phyloP scores from a whole-genome alignment of 2,113 vertebrate genomes.

The Thinocorus orbignyianus region DNA sequence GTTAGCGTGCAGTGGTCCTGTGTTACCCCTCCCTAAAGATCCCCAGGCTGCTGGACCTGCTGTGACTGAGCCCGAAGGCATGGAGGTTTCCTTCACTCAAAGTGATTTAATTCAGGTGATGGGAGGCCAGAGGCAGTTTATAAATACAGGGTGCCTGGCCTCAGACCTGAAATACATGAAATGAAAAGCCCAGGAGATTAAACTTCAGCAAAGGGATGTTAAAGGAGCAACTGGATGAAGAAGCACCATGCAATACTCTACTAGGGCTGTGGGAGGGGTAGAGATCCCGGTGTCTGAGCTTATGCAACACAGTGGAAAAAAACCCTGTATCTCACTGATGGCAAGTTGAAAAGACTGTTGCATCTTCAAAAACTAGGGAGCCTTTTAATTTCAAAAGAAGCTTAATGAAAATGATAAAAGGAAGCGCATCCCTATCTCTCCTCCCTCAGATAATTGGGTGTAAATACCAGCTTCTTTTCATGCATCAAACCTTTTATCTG shows the following conservation, averaged over 20 bases:
- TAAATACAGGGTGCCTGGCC: background rate
- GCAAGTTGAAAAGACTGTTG: slow-evolving; percentile 45
- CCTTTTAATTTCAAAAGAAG: slow-evolving; percentile 59
- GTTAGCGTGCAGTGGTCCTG: background rate
- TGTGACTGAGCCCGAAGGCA: background rate
- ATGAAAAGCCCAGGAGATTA: background rate
- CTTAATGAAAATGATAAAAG: slow-evolving; percentile 64
- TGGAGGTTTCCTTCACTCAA: background rate
- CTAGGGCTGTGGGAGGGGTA: background rate
- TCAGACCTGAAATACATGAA: slow-evolving; percentile 2
- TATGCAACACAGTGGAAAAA: background rate
- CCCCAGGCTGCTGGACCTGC: background rate
- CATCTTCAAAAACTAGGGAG: slow-evolving; percentile 40
- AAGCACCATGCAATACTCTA: background rate
- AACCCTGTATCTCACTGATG: background rate
- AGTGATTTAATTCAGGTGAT: background rate
- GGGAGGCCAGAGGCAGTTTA: background rate
- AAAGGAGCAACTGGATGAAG: background rate
- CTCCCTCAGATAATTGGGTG: slow-evolving; percentile 58
- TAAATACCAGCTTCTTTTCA: slow-evolving; percentile 60
- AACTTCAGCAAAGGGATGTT: background rate
- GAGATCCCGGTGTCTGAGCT: background rate
- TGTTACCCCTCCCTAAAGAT: background rate
- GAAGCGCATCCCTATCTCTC: slow-evolving; percentile 17
- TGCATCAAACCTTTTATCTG: slow-evolving; percentile 60